Evolutionary conservation across 64 coral and sea anemone species (phyloP), one percentile per base, ranked within the genome.

Genomic region (Montipora foliosa): DNA sequence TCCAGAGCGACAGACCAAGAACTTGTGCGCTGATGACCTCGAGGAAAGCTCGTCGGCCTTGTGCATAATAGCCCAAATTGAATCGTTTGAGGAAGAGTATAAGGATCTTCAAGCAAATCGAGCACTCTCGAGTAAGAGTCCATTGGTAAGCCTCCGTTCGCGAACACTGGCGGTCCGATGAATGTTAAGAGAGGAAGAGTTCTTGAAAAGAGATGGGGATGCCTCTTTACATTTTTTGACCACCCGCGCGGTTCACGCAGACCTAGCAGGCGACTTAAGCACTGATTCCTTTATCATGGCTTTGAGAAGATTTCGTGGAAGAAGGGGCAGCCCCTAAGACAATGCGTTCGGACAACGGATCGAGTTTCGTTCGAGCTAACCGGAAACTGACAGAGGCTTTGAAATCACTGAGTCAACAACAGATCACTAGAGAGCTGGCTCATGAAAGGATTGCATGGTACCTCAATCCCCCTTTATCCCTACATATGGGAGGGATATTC

Each of bases 181-280:
- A 78, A 24, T 44, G 91, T 93, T 12, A 93, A 93, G 68, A 78
- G 91, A 49, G 82, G 83, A 68, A 50, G 82, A 79, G 64, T 50
- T 37, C 72, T 74, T 25, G 83, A 93, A 48, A 93, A 93, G 22
- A 82, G 74, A n/a, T 93, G 61, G 74, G 91, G 91, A 9, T 93
- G 74, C 78, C 7, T 93, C 17, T 94, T 94, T 78, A 93, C 72
- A 21, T 93, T 82, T 60, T 55, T 55, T 93, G 6, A 55, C 89
- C 29, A 67, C 58, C 53, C 76, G 77, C n/a, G 78, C 61, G 3
- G 77, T 82, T 5, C 89, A 91, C 49, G 5, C 81, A 5, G 89
- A 90, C 0, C 0, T 90, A 73, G 77, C 75, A 17, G 74, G 74
- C 17, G 87, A 89, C 52, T 24, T 78, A 3, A 90, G 75, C 14